Conservation (phyloP, 37 sponge, comb jelly and placozoan genomes). For the Haliclona indistincta region DNA sequence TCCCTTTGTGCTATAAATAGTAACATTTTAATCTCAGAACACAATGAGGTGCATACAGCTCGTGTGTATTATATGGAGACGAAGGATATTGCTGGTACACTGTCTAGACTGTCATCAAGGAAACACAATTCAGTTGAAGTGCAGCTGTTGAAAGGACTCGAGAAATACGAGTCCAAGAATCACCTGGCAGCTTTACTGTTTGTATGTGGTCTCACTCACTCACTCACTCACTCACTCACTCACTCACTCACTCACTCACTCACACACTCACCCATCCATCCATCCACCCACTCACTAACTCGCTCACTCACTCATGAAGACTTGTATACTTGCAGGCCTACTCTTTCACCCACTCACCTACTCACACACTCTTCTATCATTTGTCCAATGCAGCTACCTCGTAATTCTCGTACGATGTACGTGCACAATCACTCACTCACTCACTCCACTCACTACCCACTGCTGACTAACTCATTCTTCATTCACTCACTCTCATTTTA, state of each 20-base stretch:
- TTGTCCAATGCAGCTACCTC: conserved; percentile 61
- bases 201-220: too few relatives aligned
- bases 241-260: too few relatives aligned
- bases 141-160: conserved; percentile 57
- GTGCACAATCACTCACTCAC: too few relatives aligned
- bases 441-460: neutral
- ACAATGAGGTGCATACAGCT: conserved; percentile 34
- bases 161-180: conserved; percentile 33
- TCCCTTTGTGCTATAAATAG: too few relatives aligned
- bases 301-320: too few relatives aligned
- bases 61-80: conserved; percentile 50
- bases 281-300: too few relatives aligned
- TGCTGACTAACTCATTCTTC: neutral
- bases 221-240: too few relatives aligned
- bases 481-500: conserved; percentile 26
- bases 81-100: conserved; percentile 43
- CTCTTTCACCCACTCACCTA: too few relatives aligned
- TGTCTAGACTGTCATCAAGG: conserved; percentile 41
- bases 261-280: too few relatives aligned
- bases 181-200: conserved; percentile 49
- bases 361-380: too few relatives aligned
- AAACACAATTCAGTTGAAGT: conserved; percentile 41
- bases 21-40: conserved; percentile 30
- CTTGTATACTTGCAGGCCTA: too few relatives aligned
- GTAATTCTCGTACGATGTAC: conserved; percentile 73